Conservation (phyloP, 2,888 invertebrate species). For the Lordiphosa andalusiaca region DNA sequence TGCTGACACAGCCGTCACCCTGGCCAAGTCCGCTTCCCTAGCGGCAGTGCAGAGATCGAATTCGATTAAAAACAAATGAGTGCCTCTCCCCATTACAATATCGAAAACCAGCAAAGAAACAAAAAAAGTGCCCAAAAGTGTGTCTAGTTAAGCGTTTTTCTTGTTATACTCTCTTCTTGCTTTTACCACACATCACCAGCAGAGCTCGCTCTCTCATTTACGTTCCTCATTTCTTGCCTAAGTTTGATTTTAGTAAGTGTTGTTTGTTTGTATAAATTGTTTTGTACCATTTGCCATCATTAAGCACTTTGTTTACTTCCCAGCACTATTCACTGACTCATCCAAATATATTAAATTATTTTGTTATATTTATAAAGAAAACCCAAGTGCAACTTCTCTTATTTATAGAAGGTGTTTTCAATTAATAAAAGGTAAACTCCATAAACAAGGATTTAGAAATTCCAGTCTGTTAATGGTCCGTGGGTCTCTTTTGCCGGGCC, state of each 20-base stretch:
- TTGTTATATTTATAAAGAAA: conserved; percentile 57
- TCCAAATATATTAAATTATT: conserved; percentile 43
- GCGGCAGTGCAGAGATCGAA: conserved; percentile 56
- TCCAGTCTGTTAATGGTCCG: too few relatives aligned
- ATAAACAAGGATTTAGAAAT: too few relatives aligned
- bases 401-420: conserved; percentile 55
- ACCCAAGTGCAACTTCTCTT: conserved; percentile 18
- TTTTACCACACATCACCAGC: conserved; percentile 5
- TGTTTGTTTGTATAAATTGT: conserved; percentile 46
- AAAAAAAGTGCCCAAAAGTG: conserved; percentile 57
- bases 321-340: conserved; percentile 3
- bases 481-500: too few relatives aligned
- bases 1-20: conserved; percentile 8
- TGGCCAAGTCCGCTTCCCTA: conserved; percentile 9
- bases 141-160: conserved; percentile 37
- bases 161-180: conserved; percentile 21
- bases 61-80: conserved; percentile 60
- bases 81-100: conserved; percentile 19
- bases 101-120: conserved; percentile 11
- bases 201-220: neutral
- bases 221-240: conserved; percentile 8
- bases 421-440: conserved; percentile 42
- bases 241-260: conserved; percentile 17
- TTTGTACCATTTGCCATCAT: conserved; percentile 15
- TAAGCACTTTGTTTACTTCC: conserved; percentile 25